phyloP scores from a whole-genome alignment of 2,888 invertebrate species.

The Stictocephala bisonia region DNA sequence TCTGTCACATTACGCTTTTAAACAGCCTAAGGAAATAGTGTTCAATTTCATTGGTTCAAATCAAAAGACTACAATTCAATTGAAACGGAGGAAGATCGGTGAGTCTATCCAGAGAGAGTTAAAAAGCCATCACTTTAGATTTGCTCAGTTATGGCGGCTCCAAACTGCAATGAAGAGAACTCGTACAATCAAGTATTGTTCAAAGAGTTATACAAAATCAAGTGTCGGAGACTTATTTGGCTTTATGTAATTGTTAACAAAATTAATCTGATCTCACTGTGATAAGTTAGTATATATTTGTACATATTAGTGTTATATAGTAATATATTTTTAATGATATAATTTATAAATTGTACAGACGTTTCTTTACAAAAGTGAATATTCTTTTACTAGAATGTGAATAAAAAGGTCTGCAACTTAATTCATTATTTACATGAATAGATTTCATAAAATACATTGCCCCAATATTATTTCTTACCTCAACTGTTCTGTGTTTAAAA shows the following conservation, averaged over 20 bases:
- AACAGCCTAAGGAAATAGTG: slow-evolving; percentile 26
- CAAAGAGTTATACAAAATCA: slow-evolving; percentile 25
- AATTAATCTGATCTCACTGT: no score
- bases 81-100: slow-evolving; percentile 31
- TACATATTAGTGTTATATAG: no score
- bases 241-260: not conserved
- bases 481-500: no score
- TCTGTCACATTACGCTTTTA: not conserved
- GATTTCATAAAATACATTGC: no score
- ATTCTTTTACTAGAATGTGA: no score
- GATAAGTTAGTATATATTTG: no score
- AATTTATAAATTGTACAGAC: no score
- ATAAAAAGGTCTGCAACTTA: no score
- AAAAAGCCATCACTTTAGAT: slow-evolving; percentile 8
- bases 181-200: slow-evolving; percentile 42
- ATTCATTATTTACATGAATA: no score
- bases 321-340: no score
- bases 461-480: no score
- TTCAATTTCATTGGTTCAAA: slow-evolving; percentile 44
- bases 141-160: slow-evolving; percentile 31
- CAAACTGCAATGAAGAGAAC: slow-evolving; percentile 43
- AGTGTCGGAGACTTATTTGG: slow-evolving; percentile 37
- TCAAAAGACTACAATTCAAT: not conserved
- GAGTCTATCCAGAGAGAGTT: slow-evolving; percentile 1
- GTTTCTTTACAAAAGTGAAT: no score